Conservation (phyloP, 2,113 vertebrate genomes). For the Poecile atricapillus region DNA sequence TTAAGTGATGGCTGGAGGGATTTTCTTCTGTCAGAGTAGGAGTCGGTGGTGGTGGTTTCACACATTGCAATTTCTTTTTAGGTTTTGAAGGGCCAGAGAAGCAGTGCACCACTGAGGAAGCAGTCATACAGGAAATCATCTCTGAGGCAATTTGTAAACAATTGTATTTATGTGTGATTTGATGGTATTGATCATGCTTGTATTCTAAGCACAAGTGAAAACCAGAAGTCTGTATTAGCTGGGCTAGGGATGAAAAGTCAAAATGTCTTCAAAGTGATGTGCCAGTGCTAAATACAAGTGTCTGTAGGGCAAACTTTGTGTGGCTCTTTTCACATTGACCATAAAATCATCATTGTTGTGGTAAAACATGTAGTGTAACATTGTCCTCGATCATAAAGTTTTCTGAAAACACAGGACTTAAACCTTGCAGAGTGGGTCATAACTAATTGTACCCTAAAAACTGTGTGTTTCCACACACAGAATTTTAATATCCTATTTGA, state of each 20-base stretch:
- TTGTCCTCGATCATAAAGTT: not conserved
- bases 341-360: not conserved
- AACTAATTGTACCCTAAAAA: not conserved
- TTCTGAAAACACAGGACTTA: not conserved
- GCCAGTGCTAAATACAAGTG: not conserved
- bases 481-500: not conserved
- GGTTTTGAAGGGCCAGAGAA: not conserved
- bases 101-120: not conserved
- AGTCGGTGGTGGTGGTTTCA: not conserved
- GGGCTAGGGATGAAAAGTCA: not conserved
- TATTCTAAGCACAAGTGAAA: not conserved
- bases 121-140: not conserved
- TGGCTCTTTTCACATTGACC: not conserved
- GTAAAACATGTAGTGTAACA: not conserved
- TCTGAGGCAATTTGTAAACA: not conserved
- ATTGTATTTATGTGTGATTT: not conserved
- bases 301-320: not conserved
- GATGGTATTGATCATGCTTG: not conserved
- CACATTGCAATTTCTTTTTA: not conserved
- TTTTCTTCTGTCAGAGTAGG: not conserved
- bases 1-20: not conserved
- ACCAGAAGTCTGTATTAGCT: not conserved
- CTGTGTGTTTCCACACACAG: not conserved
- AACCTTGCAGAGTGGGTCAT: not conserved
- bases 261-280: not conserved